These are phyloP conservation scores for Capitulum mitella DNA, from an alignment of 2,888 invertebrate species.

Conservation along the genomic window DNA sequence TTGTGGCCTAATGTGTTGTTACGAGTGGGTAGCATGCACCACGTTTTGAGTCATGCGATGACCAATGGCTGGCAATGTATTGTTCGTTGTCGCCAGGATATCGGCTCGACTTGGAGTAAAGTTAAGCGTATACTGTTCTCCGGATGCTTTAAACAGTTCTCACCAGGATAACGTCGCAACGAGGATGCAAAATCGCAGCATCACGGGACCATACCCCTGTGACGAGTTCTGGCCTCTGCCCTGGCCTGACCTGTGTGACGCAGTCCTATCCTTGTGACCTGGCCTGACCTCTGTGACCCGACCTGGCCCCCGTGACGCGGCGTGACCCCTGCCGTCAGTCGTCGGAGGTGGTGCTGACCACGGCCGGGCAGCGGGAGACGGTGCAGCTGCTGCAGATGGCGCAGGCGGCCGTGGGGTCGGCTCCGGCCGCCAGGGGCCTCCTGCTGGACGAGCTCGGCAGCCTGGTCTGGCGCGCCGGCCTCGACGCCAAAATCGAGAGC, in stretches of 20 bases:
- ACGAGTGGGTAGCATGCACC: no score
- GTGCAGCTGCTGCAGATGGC: constrained; percentile 2
- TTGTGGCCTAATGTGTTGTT: no score
- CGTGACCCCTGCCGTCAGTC: neutral
- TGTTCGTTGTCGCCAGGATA: no score
- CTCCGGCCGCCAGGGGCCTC: neutral
- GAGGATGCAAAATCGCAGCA: no score
- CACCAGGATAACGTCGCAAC: no score
- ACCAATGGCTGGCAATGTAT: no score
- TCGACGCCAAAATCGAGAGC: constrained; percentile 22
- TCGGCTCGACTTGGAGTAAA: no score
- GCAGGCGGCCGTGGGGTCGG: neutral
- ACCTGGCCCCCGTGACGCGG: neutral
- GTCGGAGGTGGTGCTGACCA: neutral
- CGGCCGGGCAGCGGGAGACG: constrained; percentile 19
- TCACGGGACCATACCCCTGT: no score
- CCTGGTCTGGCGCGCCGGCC: constrained; percentile 6
- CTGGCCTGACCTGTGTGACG: constrained; percentile 27
- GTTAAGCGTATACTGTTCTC: no score
- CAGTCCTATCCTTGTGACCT: no score
- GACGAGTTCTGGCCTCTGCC: constrained; percentile 27
- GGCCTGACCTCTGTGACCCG: neutral
- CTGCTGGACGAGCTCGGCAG: constrained; percentile 19
- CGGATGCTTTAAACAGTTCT: no score
- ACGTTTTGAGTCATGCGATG: no score